These are phyloP conservation scores for Heliothis peltigera DNA, from an alignment of 2,888 invertebrate species.

Conservation along the genomic window DNA sequence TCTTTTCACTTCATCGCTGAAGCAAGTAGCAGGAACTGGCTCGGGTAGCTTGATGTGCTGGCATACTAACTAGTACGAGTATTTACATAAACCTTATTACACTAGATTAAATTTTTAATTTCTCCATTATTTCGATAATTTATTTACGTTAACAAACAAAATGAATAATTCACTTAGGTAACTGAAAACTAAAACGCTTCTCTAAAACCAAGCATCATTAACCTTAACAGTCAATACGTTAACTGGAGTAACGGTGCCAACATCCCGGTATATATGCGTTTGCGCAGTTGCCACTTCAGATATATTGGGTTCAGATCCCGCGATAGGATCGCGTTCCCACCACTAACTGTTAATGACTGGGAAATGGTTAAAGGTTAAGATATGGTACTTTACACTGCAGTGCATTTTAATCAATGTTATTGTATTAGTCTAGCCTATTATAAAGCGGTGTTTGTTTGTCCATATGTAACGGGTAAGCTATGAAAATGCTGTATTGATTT, in stretches of 20 bases:
- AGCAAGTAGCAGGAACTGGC: no score
- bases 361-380: conserved; percentile 35
- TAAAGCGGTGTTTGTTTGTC: no score
- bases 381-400: conserved; percentile 3
- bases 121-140: no score
- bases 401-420: no score
- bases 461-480: no score
- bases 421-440: no score
- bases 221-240: conserved; percentile 52
- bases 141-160: not conserved
- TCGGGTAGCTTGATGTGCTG: no score
- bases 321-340: conserved; percentile 56
- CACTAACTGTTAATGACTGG: conserved; percentile 53
- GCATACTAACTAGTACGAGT: no score
- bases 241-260: conserved; percentile 49
- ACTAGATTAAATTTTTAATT: no score
- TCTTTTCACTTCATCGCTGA: no score
- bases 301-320: conserved; percentile 50
- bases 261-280: conserved; percentile 34
- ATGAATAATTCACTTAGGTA: not conserved
- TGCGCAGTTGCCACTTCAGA: conserved; percentile 53
- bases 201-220: conserved; percentile 37
- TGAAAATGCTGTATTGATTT: no score
- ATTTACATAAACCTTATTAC: no score
- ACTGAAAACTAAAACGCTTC: conserved; percentile 9